Evolutionary conservation across 92 coral and sea anemone species (phyloP), one percentile per base, ranked within the genome.

Genomic region (Siderastrea radians): DNA sequence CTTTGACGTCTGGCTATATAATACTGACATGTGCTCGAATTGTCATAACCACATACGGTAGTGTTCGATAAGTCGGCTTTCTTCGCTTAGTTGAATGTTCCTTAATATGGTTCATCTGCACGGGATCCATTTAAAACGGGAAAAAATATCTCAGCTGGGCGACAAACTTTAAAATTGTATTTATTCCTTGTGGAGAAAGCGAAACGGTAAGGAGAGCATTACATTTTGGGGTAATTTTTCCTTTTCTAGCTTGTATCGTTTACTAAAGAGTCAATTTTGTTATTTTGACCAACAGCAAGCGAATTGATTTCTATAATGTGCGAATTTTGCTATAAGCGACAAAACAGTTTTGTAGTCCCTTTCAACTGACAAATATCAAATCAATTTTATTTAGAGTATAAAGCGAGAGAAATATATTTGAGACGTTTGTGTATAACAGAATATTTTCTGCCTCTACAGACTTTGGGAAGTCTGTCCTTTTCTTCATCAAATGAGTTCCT

Each of bases 1-100:
- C 79, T 83, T 83, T 83, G 80, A 84, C 79, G 71, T 50, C 79
- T 74, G 53, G 26, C 61, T 19, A 5, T 52, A 52, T 19, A 74
- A 74, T n/a, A 74, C 46, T 75, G 80, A 47, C 87, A 73, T 84
- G 87, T 84, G 87, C 50, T 60, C 50, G 49, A 55, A 26, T 43
- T 74, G 67, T 47, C 55, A 74, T 72, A 49, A 61, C 51, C 72
- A 49, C 80, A 72, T 9, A 15, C 70, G 13, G 52, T 49, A 14
- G 16, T 74, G 13, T 61, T 14, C 65, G 44, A 58, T 54, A 9
- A 46, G 63, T 44, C 72, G 12, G 78, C 50, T 47, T 14, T 45
- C 45, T 65, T 78, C 84, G 73, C 51, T 19, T 16, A 5, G 73
- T 66, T 70, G 84, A 79, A 79, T 44, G 71, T 7, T 48, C 62